These are phyloP conservation scores for Theonella swinhoei DNA, from an alignment of 37 sponge, comb jelly and placozoan genomes.

Conservation along the genomic window DNA sequence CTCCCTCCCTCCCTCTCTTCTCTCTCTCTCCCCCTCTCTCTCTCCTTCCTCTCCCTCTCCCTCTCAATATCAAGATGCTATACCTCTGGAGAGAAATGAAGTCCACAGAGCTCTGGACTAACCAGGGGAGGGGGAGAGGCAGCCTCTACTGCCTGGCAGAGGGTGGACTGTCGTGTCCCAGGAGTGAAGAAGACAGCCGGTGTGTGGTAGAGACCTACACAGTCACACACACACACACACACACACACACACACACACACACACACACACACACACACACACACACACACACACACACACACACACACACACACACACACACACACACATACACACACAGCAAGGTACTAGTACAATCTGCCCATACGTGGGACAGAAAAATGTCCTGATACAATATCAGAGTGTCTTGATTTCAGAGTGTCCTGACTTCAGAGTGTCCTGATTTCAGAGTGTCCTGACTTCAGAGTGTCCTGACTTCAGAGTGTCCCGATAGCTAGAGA, in stretches of 20 bases:
- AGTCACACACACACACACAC: not conserved
- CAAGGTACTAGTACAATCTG: too few relatives aligned
- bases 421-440: too few relatives aligned
- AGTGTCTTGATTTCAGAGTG: too few relatives aligned
- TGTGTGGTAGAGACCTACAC: slow-evolving; percentile 63
- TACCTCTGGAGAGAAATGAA: slow-evolving; percentile 62
- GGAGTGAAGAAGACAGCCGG: slow-evolving; percentile 66
- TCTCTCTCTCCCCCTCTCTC: too few relatives aligned
- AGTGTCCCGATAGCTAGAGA: not conserved
- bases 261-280: slow-evolving; percentile 3
- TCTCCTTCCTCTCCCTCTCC: too few relatives aligned
- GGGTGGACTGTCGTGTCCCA: slow-evolving; percentile 22
- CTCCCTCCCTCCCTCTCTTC: too few relatives aligned
- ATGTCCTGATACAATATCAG: too few relatives aligned
- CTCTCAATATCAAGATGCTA: too few relatives aligned
- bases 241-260: not conserved
- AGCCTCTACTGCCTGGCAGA: slow-evolving; percentile 58
- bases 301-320: not conserved
- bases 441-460: too few relatives aligned
- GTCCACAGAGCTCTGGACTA: slow-evolving; percentile 77
- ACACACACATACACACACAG: too few relatives aligned
- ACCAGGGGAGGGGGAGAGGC: slow-evolving; percentile 59
- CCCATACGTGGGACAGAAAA: too few relatives aligned
- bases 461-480: too few relatives aligned
- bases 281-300: slow-evolving; percentile 12